Evolutionary conservation across 2,888 invertebrate genomes (phyloP), one percentile per base, ranked within the genome.

Genomic region (Gastracanthus pulcherrimus): DNA sequence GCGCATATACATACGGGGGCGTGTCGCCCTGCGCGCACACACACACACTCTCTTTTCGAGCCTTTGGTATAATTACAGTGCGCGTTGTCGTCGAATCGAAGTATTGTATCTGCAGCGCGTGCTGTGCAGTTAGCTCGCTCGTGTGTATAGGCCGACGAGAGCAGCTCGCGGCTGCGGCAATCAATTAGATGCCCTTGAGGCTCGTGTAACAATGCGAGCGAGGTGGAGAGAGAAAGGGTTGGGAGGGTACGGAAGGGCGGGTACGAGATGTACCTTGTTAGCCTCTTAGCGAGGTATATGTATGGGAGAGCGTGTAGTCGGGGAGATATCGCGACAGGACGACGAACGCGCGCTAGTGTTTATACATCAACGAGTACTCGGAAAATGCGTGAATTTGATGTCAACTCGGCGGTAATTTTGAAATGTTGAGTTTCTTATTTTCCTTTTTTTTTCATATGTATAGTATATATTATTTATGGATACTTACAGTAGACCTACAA

Each of bases 241-340:
- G 4, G 48, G 11, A 13, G n/a, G 5, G 26, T 11, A 3, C 23
- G 26, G 9, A 55, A 11, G 23, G 55, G 23, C 9, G 4, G 19
- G 3, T 19, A 48, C 55, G 23, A 55, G 55, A 9, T 23, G 55
- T 55, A 23, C 55, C 74, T 80, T 74, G 74, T 80, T 74, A 67
- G 74, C 67, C 74, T 36, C 67, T 67, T 67, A 74, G 62, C 76
- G 9, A 64, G n/a, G n/a, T n/a, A n/a, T n/a, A n/a, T n/a, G n/a
- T n/a, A n/a, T n/a, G n/a, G n/a, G n/a, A n/a, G 55, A 16, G 31
- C 19, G 62, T 75, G 51, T 31, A 31, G 38, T 26, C 26, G 34
- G 4, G 26, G 62, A 70, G 72, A 78, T 78, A 75, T 19, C 60
- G 67, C 45, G 60, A 67, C n/a, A 29, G 67, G 31, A 36, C 45